Evolutionary conservation across 2,888 invertebrate species (phyloP).

Genomic region (Catotricha subobsoleta): DNA sequence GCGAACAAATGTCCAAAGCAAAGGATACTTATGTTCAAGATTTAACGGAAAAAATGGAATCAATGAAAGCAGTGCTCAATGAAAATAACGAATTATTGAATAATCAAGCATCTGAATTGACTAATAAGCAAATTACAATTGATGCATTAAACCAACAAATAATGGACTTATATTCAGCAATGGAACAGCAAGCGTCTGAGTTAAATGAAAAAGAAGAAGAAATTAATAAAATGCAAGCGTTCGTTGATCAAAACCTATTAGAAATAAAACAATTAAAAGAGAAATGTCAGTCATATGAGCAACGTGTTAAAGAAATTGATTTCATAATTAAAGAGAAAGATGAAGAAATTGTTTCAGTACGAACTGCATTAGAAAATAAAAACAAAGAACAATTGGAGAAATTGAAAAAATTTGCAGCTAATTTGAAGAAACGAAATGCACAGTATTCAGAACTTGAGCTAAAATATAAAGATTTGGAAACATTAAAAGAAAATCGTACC

Average conservation of each 20-base stretch:
- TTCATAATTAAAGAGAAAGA: conserved; percentile 12
- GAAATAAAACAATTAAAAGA: conserved; percentile 31
- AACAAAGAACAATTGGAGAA: conserved; percentile 55
- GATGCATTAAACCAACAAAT: conserved; percentile 38
- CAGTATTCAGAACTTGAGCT: conserved; percentile 46
- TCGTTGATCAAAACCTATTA: conserved; percentile 27
- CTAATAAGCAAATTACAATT: conserved; percentile 40
- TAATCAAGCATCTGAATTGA: conserved; percentile 26
- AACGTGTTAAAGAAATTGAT: conserved; percentile 15
- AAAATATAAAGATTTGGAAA: conserved; percentile 17
- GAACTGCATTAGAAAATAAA: conserved; percentile 35
- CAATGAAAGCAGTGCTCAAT: conserved; percentile 16
- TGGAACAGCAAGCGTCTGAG: conserved; percentile 35
- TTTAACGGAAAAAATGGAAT: conserved; percentile 17
- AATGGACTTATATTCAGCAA: conserved; percentile 36
- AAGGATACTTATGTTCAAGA: conserved; percentile 16
- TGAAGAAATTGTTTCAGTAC: conserved; percentile 19
- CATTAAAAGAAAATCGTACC: neutral
- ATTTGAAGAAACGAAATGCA: conserved; percentile 51
- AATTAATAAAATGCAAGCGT: conserved; percentile 31
- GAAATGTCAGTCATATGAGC: conserved; percentile 22
- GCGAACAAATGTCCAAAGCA: conserved; percentile 27
- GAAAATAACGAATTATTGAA: conserved; percentile 35
- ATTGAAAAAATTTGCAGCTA: conserved; percentile 58
- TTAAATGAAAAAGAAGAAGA: conserved; percentile 32